Percentiles rank a stretch among this genome's conserved stretches.
Evolutionary conservation across 2,888 invertebrate species (phyloP).

Genomic region (Cataglyphis albicans): DNA sequence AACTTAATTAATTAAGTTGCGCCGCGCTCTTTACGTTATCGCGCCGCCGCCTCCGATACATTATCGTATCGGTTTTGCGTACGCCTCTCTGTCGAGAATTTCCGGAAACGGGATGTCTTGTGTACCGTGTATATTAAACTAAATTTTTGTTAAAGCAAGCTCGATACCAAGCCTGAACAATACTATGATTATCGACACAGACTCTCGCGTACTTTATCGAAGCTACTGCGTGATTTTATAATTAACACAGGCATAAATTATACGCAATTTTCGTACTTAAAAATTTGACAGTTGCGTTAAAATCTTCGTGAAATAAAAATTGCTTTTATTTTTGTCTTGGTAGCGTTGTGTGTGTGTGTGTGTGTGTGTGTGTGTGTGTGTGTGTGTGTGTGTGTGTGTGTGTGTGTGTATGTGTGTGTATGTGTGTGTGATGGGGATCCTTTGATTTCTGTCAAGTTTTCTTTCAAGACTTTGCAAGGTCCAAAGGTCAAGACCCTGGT

Average conservation of each 20-base stretch:
- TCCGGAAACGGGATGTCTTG: background rate
- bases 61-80: constrained; percentile 31
- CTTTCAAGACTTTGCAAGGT: constrained; percentile 1
- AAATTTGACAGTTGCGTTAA: background rate
- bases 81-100: constrained; percentile 26
- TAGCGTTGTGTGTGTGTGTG: background rate
- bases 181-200: background rate
- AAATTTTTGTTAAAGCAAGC: constrained; percentile 15
- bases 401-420: background rate
- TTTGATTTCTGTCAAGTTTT: constrained; percentile 17
- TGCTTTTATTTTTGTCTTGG: background rate
- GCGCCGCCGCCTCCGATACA: constrained; percentile 28
- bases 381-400: too few relatives aligned
- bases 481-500: background rate
- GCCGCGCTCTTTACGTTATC: constrained; percentile 49
- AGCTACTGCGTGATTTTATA: background rate
- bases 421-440: background rate
- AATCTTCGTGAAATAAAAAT: background rate
- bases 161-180: background rate
- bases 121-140: background rate
- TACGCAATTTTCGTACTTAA: background rate
- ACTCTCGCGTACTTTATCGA: background rate
- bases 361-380: too few relatives aligned
- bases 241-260: background rate
- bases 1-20: constrained; percentile 81